These are phyloP conservation scores for Willisornis vidua DNA, from an alignment of 2,113 vertebrate species.

Conservation along the genomic window DNA sequence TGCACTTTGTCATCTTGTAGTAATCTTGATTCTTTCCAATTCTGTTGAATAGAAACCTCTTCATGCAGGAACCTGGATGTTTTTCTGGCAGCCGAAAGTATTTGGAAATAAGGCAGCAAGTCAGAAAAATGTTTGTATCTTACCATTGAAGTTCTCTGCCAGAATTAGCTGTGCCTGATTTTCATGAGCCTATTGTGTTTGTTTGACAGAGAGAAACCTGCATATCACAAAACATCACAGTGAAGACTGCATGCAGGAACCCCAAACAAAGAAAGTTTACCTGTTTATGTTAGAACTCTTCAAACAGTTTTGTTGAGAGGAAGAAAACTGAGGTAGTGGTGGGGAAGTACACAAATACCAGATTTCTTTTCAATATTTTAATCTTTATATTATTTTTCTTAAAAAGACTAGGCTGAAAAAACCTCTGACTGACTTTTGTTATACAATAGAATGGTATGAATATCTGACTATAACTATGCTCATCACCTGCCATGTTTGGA, in stretches of 20 bases:
- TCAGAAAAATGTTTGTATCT: not conserved
- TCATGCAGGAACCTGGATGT: not conserved
- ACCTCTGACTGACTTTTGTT: not conserved
- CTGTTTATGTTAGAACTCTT: not conserved
- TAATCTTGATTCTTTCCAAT: not conserved
- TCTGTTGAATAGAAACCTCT: not conserved
- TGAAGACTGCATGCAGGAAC: not conserved
- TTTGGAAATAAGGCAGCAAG: not conserved
- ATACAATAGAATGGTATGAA: not conserved
- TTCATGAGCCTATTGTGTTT: not conserved
- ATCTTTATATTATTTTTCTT: not conserved
- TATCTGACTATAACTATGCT: not conserved
- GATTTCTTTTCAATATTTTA: not conserved
- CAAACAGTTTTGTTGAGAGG: not conserved
- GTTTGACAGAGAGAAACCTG: not conserved
- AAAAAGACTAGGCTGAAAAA: not conserved
- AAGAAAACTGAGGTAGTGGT: not conserved
- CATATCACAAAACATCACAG: not conserved
- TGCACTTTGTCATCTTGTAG: not conserved
- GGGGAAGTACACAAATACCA: not conserved
- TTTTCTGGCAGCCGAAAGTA: not conserved
- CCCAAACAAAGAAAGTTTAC: not conserved
- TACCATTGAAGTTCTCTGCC: not conserved
- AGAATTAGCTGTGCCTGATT: not conserved
- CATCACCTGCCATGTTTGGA: not conserved